Evolutionary conservation across 2,888 invertebrate genomes (phyloP).

Genomic region (Exephanes ischioxanthus): DNA sequence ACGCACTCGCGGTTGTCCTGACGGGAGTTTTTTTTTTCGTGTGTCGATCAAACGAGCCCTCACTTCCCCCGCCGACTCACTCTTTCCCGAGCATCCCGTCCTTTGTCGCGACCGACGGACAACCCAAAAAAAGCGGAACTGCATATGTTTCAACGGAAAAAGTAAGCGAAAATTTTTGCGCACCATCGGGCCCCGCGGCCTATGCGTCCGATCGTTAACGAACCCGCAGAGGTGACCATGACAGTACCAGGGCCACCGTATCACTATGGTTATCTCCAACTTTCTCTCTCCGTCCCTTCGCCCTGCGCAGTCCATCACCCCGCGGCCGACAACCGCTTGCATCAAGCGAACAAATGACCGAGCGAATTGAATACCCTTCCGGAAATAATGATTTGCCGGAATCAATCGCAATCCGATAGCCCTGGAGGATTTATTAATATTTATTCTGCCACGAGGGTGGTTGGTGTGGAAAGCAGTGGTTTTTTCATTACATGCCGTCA

Average conservation of each 20-base stretch:
- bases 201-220: constrained; percentile 48
- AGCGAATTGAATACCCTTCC: background rate
- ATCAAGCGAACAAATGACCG: constrained; percentile 21
- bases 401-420: background rate
- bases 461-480: background rate
- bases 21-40: constrained; percentile 12
- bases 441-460: background rate
- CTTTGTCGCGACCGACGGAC: background rate
- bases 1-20: constrained; percentile 20
- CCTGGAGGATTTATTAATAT: background rate
- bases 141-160: constrained; percentile 43
- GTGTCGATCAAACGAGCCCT: constrained; percentile 46
- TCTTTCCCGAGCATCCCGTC: constrained; percentile 6
- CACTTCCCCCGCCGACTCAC: constrained; percentile 2
- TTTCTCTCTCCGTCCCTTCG: constrained; percentile 16
- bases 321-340: constrained; percentile 23
- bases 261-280: constrained; percentile 36
- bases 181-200: constrained; percentile 3
- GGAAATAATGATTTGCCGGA: background rate
- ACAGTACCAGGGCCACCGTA: constrained; percentile 13
- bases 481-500: background rate
- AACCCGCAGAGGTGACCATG: constrained; percentile 38
- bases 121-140: constrained; percentile 11
- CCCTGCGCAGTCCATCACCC: background rate
- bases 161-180: constrained; percentile 36